Conservation (phyloP, 2,113 vertebrate genomes). For the Pandion haliaetus region DNA sequence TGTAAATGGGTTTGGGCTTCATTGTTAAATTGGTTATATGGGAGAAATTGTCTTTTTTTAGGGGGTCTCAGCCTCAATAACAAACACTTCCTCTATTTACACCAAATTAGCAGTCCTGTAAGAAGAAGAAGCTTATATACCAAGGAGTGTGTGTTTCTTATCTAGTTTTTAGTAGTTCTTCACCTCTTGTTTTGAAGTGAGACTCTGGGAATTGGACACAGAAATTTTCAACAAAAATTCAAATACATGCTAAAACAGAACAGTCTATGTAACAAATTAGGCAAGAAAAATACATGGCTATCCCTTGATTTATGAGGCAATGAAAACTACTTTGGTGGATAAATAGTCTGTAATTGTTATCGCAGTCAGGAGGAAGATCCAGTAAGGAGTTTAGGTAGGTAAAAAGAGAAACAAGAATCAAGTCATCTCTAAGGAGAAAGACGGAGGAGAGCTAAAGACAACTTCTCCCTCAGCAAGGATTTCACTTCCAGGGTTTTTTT, state of each 20-base stretch:
- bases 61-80: not conserved
- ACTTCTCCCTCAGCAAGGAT: not conserved
- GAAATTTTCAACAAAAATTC: slow-evolving; percentile 22
- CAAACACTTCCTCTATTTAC: not conserved
- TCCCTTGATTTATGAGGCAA: slow-evolving; percentile 44
- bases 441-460: not conserved
- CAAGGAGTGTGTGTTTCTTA: not conserved
- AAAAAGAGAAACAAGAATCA: slow-evolving; percentile 35
- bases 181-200: not conserved
- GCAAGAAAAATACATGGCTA: slow-evolving; percentile 5
- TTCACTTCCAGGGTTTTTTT: slow-evolving; percentile 69
- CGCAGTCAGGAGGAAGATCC: not conserved
- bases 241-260: not conserved
- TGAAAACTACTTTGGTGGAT: slow-evolving; percentile 48
- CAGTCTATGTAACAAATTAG: not conserved
- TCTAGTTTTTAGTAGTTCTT: not conserved
- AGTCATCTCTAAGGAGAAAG: not conserved
- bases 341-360: slow-evolving; percentile 18
- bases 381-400: not conserved
- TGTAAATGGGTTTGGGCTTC: not conserved
- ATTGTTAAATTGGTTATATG: not conserved
- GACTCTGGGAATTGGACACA: not conserved
- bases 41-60: not conserved
- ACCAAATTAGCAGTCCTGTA: not conserved
- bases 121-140: not conserved